Conservation (phyloP, 2,113 vertebrate species). For the Chiloscyllium plagiosum region DNA sequence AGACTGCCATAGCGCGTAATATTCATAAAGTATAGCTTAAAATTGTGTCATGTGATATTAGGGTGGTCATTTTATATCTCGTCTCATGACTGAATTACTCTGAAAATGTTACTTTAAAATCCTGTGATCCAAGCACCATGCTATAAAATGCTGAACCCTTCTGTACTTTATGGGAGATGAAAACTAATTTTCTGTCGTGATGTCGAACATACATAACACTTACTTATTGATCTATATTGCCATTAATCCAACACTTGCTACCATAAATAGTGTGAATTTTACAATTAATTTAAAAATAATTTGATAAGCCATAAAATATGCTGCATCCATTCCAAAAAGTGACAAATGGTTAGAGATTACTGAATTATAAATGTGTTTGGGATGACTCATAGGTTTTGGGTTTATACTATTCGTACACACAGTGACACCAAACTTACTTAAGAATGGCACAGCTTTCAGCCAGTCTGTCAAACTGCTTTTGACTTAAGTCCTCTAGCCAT, state of each 20-base stretch:
- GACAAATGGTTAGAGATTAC: neutral
- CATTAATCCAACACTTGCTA: neutral
- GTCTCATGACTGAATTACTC: neutral
- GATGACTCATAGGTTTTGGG: neutral
- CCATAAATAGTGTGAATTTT: neutral
- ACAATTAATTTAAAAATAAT: neutral
- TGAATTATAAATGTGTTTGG: neutral
- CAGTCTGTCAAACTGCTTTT: neutral
- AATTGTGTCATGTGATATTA: neutral
- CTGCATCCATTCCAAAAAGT: neutral
- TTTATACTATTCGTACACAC: neutral
- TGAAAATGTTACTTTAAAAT: neutral
- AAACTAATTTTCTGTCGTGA: neutral
- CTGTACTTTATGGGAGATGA: neutral
- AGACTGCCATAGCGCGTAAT: neutral
- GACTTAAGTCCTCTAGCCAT: neutral
- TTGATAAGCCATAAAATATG: neutral
- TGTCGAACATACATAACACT: neutral
- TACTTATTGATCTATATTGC: neutral
- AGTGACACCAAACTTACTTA: neutral
- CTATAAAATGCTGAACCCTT: neutral
- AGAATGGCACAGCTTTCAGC: neutral
- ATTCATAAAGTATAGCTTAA: neutral
- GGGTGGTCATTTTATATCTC: neutral
- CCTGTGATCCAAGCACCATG: neutral